Percentiles rank a stretch among this genome's conserved stretches.
Evolutionary conservation across 2,888 invertebrate species (phyloP).

Genomic region (Rhamnusium bicolor): DNA sequence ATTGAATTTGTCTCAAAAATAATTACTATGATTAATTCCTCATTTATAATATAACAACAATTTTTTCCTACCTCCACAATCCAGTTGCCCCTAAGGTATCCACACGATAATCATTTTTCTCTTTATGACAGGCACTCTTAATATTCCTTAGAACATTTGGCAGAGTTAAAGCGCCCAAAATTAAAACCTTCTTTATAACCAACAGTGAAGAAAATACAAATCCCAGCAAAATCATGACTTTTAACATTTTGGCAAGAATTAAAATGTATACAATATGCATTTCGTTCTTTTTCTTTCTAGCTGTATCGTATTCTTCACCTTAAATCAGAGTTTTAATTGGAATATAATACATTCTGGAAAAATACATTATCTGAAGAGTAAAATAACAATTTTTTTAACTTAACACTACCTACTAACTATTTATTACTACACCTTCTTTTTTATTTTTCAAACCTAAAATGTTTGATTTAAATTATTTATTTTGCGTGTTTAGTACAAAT

Average conservation of each 20-base stretch:
- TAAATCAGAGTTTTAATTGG: conserved; percentile 12
- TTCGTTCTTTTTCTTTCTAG: conserved; percentile 36
- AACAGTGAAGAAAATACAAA: conserved; percentile 77
- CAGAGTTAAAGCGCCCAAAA: conserved; percentile 76
- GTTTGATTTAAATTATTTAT: too few relatives aligned
- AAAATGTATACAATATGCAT: conserved; percentile 71
- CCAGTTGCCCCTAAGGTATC: neutral
- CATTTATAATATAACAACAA: too few relatives aligned
- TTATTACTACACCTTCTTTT: conserved; percentile 5
- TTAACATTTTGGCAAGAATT: conserved; percentile 73
- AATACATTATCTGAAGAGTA: conserved; percentile 23
- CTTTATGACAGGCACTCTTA: conserved; percentile 50
- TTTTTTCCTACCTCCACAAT: conserved; percentile 2
- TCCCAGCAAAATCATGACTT: conserved; percentile 75
- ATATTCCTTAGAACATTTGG: conserved; percentile 67
- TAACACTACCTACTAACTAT: conserved; percentile 38
- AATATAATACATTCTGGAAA: neutral
- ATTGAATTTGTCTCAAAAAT: too few relatives aligned
- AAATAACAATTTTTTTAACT: conserved; percentile 53
- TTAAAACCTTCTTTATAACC: conserved; percentile 78
- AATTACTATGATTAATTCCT: too few relatives aligned
- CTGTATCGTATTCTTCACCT: conserved; percentile 15
- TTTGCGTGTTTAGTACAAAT: too few relatives aligned
- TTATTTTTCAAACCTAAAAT: too few relatives aligned
- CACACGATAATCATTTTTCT: conserved; percentile 14